Evolutionary conservation across 2,888 invertebrate species (phyloP).

Genomic region (Gari tellinella): DNA sequence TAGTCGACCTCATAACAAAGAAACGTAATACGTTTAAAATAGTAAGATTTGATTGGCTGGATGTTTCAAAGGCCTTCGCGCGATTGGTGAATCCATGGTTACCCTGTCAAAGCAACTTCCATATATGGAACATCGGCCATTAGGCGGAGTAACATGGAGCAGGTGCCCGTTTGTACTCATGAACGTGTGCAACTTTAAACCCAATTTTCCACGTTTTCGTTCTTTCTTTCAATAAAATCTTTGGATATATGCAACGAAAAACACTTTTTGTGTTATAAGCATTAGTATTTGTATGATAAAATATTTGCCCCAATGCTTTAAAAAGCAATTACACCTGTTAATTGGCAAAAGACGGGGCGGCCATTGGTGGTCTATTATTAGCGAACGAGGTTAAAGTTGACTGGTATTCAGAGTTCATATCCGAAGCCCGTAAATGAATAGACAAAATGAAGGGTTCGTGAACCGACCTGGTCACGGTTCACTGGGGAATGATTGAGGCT

Average conservation of each 20-base stretch:
- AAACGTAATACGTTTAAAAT: slow-evolving; percentile 74
- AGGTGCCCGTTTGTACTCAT: slow-evolving; percentile 38
- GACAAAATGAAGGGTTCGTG: too few species aligned
- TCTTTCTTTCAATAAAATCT: neutral
- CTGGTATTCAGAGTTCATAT: too few species aligned
- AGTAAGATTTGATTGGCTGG: slow-evolving; percentile 65
- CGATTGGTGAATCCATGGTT: slow-evolving; percentile 68
- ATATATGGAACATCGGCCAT: slow-evolving; percentile 68
- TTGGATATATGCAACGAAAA: too few species aligned
- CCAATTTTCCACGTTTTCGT: neutral
- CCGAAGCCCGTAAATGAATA: too few species aligned
- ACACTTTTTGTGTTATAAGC: too few species aligned
- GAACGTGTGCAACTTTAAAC: neutral
- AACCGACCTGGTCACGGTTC: too few species aligned
- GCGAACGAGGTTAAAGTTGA: neutral
- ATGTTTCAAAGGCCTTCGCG: slow-evolving; percentile 46
- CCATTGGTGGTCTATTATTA: slow-evolving; percentile 8
- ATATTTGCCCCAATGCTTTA: neutral
- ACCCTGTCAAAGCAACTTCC: slow-evolving; percentile 67
- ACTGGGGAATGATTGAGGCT: too few species aligned
- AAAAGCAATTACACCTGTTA: slow-evolving; percentile 6
- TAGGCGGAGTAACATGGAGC: slow-evolving; percentile 42
- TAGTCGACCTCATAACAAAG: slow-evolving; percentile 72
- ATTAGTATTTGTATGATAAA: too few species aligned
- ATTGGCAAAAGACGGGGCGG: neutral